Evolutionary conservation across 2,797 vertebrate genomes (phyloP), one percentile per base, ranked within the genome.

Genomic region (Scolopax bukidnonensis): DNA sequence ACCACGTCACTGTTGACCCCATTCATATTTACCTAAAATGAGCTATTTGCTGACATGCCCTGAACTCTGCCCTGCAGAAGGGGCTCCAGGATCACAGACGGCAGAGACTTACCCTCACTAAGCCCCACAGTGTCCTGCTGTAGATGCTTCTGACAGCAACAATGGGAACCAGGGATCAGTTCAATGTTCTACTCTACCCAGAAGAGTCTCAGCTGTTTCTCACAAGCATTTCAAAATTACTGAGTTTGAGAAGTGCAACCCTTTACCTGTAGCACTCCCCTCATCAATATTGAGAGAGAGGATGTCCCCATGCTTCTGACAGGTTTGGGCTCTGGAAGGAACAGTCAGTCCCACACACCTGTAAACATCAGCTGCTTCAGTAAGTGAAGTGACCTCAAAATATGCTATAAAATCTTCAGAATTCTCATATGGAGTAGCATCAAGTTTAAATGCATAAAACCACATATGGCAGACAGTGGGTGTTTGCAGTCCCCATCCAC

Each of bases 51-150:
- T 43, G 43, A 43, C n/a, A 23, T 4, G 19, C 38, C 33, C 67
- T 57, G 32, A 91, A 53, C n/a, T n/a, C 38, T 47, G 5, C 15
- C 19, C 38, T 45, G 33, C 19, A 47, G 32, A 80, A 81, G 13
- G 15, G 30, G 40, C 40, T 82, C 48, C 41, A 40, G 28, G 9
- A 59, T 27, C 38, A 78, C 51, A 76, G 28, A 8, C 2, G 9
- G 65, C 33, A 70, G n/a, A 59, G 71, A n/a, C 48, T 36, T 60
- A 59, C 45, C 40, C 18, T 59, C 43, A 23, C 32, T 20, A 14
- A 54, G 27, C 32, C 59, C n/a, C 41, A 15, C 3, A 9, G 11
- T 14, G 33, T 18, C 0, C 0, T 27, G 38, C 36, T 79, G 17
- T 25, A 70, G 68, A 70, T 13, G 25, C 17, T 71, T 27, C 41